Evolutionary conservation across 2,113 vertebrate genomes (phyloP), one percentile per base, ranked within the genome.

Genomic region (Aspiorhynchus laticeps): DNA sequence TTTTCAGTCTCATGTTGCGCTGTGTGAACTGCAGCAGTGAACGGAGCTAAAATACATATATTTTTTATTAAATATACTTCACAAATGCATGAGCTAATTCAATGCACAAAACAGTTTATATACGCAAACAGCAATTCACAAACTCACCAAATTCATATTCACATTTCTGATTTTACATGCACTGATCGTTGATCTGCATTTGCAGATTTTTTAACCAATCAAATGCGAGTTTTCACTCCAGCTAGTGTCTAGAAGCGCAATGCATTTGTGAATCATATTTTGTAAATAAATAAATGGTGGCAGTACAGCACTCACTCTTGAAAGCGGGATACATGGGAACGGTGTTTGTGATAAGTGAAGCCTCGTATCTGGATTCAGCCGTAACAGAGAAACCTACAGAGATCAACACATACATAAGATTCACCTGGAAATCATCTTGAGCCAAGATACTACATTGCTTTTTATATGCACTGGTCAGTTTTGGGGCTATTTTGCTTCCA

Each of bases 251-350:
- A 36, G 31, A 31, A 4, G 7, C 26, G 6, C 5, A 31, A 71
- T 21, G 31, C 67, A 33, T 33, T 36, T 36, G 31, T 36, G 7
- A 71, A 71, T 71, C 7, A 38, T 24, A 71, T 21, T 71, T 21
- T 5, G 17, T 4, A 4, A 24, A 38, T 73, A 5, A 38, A 24
- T 24, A 1, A 17, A 11, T 10, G 4, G 8, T 69, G 5, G 7
- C 7, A 36, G 67, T 2, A 0, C 21, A 10, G 24, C 61, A 96
- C 98, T 97, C 94, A 99, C 98, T 96, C 94, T 97, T 98, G 92
- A 99, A 99, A 61, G 97, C 97, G 2, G 96, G 97, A 88, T 96
- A 99, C 96, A 99, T 97, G 53, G 98, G 98, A 56, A 97, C 96
- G 0, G 97, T 95, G 91, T 99, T 99, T 88, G 98, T 98, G 93